Base-by-base conservation (phyloP, 2,113 vertebrate genomes). In the Carollia perspicillata region DNA sequence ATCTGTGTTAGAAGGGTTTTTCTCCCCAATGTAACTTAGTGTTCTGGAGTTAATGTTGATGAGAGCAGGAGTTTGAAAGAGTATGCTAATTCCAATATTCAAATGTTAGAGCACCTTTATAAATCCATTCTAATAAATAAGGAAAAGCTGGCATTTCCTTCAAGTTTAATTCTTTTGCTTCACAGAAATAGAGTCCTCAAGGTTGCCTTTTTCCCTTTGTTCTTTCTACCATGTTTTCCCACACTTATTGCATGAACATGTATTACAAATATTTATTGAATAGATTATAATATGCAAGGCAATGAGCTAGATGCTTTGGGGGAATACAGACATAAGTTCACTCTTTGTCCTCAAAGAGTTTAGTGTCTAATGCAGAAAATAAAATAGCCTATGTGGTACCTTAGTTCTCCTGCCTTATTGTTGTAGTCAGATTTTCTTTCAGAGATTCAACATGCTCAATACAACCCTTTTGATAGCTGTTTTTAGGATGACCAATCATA, bases 81-180 rank as follows among this genome's bases (percentile, higher is more conserved):
- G 7, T 28, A 49, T 88, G 8, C 17, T 91, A 42, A 33, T 72
- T 88, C 5, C 14, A 44, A 8, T 65, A 75, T 74, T 60, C 42
- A 71, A 49, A 40, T 94, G 23, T 96, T 49, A 94, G 35, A 53
- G 4, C 2, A 51, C 8, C 10, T 26, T 90, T 71, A 35, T 68
- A 51, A 71, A 77, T 22, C 55, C 49, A 84, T 88, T 74, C 28
- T 72, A 5, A 37, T 71, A 75, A 66, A 60, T 84, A 49, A 74
- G 18, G 63, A 47, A 94, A 94, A 87, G 37, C 49, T 75, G n/a
- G 42, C 47, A 33, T 93, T 95, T 84, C 42, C 51, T 91, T 93
- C 30, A 40, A 3, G 33, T 74, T 80, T 80, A 81, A 63, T 84
- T 88, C 20, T 87, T 96, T 8, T 60, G 69, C n/a, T 92, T 3